phyloP scores from a whole-genome alignment of 2,797 vertebrate species.

The Xerus rutilus region DNA sequence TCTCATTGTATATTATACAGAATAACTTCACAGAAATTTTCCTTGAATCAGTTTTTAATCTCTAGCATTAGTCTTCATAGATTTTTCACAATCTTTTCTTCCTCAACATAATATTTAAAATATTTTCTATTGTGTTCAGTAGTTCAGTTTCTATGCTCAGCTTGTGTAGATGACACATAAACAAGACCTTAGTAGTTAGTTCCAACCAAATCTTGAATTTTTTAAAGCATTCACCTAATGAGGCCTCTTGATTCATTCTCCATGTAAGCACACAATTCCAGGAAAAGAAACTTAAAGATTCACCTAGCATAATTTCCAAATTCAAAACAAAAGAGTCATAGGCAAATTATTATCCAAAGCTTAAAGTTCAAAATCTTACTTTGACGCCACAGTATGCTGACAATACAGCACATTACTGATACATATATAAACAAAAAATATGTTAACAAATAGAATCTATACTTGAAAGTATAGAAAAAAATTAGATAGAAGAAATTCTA shows the following conservation, averaged over 20 bases:
- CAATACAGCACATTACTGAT: not conserved
- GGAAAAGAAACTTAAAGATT: not conserved
- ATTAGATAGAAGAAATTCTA: not conserved
- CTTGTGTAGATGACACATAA: not conserved
- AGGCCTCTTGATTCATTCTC: conserved; percentile 17
- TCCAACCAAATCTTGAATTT: not conserved
- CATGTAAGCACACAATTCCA: not conserved
- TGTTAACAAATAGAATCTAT: not conserved
- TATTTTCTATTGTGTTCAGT: not conserved
- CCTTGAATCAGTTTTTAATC: not conserved
- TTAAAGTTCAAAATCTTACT: not conserved
- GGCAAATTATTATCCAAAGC: not conserved
- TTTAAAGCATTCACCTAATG: not conserved
- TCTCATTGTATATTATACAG: not conserved
- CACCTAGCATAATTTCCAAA: not conserved
- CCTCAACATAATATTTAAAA: conserved; percentile 23
- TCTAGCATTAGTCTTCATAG: not conserved
- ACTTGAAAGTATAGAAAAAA: not conserved
- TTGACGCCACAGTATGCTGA: not conserved
- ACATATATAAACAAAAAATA: not conserved
- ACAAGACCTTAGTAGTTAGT: not conserved
- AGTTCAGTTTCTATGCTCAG: not conserved
- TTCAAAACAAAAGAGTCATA: not conserved
- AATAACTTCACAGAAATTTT: not conserved
- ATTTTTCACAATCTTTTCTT: not conserved